Conservation (phyloP, 2,888 invertebrate genomes). For the Tetropium fuscum region DNA sequence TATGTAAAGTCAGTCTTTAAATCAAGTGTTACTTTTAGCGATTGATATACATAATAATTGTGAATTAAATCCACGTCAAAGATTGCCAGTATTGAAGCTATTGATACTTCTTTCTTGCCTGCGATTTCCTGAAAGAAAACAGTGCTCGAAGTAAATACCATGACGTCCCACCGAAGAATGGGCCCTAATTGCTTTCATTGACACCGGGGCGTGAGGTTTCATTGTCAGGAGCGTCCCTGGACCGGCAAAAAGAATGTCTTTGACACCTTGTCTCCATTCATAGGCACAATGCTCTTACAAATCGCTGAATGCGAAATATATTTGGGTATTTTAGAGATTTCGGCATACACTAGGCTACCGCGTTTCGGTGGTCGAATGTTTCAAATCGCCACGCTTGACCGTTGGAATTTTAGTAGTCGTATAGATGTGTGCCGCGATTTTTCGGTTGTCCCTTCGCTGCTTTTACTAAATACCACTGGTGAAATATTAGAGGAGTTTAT, state of each 20-base stretch:
- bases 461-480: slow-evolving; percentile 23
- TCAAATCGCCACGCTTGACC: slow-evolving; percentile 51
- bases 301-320: slow-evolving; percentile 52
- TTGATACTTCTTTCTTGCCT: slow-evolving; percentile 1
- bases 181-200: slow-evolving; percentile 65
- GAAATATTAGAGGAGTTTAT: slow-evolving; percentile 11
- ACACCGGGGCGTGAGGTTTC: slow-evolving; percentile 62
- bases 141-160: slow-evolving; percentile 19
- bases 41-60: no score
- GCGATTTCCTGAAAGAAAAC: slow-evolving; percentile 19
- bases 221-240: slow-evolving; percentile 47
- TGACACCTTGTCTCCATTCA: slow-evolving; percentile 61
- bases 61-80: no score
- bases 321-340: slow-evolving; percentile 45
- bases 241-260: slow-evolving; percentile 54
- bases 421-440: slow-evolving; percentile 47
- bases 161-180: slow-evolving; percentile 52
- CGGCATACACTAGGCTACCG: slow-evolving; percentile 32
- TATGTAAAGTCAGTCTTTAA: no score
- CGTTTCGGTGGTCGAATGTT: slow-evolving; percentile 39
- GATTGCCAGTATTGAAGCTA: no score
- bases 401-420: slow-evolving; percentile 35
- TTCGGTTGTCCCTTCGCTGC: slow-evolving; percentile 44
- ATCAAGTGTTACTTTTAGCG: no score
- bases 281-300: slow-evolving; percentile 55